Evolutionary conservation across 2,797 vertebrate genomes (phyloP).

Genomic region (Balearica regulorum): DNA sequence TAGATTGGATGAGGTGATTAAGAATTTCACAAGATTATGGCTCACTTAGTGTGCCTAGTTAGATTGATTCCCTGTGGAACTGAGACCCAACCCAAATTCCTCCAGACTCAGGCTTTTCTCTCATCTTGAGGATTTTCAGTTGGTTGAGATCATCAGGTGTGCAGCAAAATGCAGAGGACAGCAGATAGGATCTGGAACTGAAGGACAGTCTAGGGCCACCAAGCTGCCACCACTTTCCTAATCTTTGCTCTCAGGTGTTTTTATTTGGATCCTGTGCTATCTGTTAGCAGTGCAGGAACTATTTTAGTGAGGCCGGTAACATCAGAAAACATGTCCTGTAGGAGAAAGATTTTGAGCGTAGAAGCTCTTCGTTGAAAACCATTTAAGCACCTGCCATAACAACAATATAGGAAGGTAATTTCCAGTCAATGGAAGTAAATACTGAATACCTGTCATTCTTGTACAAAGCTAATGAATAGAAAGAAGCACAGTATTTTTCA

Average conservation of each 20-base stretch:
- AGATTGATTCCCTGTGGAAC: not conserved
- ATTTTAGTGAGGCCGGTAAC: not conserved
- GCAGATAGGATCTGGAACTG: not conserved
- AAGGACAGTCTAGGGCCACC: not conserved
- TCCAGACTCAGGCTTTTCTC: not conserved
- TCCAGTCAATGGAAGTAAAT: not conserved
- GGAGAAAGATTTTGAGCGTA: not conserved
- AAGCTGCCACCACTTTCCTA: not conserved
- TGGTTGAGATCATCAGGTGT: not conserved
- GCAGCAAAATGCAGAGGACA: not conserved
- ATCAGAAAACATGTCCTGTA: not conserved
- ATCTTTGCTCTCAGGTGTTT: not conserved
- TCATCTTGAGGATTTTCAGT: not conserved
- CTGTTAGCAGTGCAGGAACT: not conserved
- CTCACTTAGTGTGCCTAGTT: not conserved
- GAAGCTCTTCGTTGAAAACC: not conserved
- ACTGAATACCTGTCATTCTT: not conserved
- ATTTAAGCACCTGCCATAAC: not conserved
- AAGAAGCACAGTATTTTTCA: not conserved
- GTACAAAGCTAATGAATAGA: not conserved
- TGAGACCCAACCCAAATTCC: not conserved
- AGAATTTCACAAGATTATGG: slow-evolving; percentile 19
- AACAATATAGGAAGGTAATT: not conserved
- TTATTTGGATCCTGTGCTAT: not conserved
- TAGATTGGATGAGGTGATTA: not conserved